A percentile compares a stretch with the other conserved stretches of the same genome.
Evolutionary conservation across 2,113 vertebrate genomes (phyloP).

Genomic region (Coptodon rendalli): DNA sequence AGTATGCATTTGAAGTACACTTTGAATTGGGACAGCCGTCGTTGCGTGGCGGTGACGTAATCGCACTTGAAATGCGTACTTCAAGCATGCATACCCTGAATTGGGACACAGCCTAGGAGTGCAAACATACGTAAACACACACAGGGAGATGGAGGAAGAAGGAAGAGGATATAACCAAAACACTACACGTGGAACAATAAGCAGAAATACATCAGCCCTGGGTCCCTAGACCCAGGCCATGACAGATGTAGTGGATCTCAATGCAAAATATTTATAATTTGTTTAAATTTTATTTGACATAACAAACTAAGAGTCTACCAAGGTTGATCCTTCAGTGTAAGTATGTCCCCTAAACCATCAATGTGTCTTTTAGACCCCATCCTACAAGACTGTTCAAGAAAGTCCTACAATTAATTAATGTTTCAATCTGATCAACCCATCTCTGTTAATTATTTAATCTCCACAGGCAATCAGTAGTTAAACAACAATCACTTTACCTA

Average conservation of each 20-base stretch:
- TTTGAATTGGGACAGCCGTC: too few relatives aligned
- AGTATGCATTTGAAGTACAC: too few relatives aligned
- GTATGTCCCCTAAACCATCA: background rate
- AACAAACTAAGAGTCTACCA: background rate
- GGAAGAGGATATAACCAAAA: background rate
- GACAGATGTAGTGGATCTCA: background rate
- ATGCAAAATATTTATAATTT: background rate
- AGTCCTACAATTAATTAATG: background rate
- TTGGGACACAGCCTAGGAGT: too few relatives aligned
- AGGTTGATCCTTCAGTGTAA: background rate
- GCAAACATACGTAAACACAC: rapidly evolving
- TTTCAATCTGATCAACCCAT: background rate
- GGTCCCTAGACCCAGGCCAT: background rate
- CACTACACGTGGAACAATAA: background rate
- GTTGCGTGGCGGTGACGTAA: too few relatives aligned
- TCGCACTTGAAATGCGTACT: too few relatives aligned
- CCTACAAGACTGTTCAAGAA: background rate
- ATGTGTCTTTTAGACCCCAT: background rate
- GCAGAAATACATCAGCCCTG: background rate
- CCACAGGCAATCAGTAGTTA: background rate
- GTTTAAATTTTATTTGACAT: background rate
- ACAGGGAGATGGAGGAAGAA: background rate
- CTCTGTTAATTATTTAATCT: background rate
- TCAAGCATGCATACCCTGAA: too few relatives aligned
- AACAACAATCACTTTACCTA: background rate